phyloP scores from a whole-genome alignment of 2,113 vertebrate genomes.

The Gila orcuttii region DNA sequence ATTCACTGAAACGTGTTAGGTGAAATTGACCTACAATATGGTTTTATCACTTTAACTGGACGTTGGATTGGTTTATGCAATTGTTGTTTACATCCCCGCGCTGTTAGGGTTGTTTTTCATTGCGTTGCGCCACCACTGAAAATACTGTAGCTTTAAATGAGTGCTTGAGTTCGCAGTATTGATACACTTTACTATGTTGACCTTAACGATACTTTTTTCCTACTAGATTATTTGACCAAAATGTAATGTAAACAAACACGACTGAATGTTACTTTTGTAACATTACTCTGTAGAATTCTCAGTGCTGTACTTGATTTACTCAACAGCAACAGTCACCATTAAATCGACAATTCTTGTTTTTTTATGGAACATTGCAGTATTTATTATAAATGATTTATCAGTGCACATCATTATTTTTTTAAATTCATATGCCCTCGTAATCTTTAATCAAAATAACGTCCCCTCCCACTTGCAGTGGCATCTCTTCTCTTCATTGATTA shows the following conservation, averaged over 20 bases:
- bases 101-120: background rate
- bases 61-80: slow-evolving; percentile 13
- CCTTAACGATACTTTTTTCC: background rate
- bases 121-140: slow-evolving; percentile 11
- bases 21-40: background rate
- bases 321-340: too few species aligned
- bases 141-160: slow-evolving; percentile 20
- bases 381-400: too few species aligned
- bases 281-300: background rate
- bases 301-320: background rate
- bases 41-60: background rate
- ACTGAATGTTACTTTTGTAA: background rate
- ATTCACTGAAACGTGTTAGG: background rate
- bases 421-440: too few species aligned
- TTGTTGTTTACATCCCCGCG: slow-evolving; percentile 16
- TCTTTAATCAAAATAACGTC: too few species aligned
- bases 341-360: too few species aligned
- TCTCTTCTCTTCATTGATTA: too few species aligned
- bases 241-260: background rate
- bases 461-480: too few species aligned
- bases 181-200: background rate
- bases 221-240: background rate
- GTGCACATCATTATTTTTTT: too few species aligned
- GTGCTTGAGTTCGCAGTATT: background rate
- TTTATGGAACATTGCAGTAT: too few species aligned